These are phyloP conservation scores for Lysandra coridon DNA, from an alignment of 2,888 invertebrate species.

Conservation along the genomic window DNA sequence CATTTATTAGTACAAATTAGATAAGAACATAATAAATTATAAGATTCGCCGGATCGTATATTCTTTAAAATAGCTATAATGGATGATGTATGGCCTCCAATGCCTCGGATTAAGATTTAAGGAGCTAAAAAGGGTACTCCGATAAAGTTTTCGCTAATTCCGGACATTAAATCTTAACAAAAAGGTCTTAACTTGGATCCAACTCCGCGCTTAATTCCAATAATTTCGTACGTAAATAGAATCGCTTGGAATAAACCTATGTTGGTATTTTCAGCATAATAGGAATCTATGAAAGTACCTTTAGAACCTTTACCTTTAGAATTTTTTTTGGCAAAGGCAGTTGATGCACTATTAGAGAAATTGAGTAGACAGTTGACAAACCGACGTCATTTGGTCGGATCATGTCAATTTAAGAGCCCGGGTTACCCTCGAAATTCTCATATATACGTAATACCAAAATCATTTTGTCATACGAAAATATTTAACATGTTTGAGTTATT, in stretches of 20 bases:
- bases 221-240: background rate
- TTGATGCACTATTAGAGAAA: too few species aligned
- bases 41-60: background rate
- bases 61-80: background rate
- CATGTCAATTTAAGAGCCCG: too few species aligned
- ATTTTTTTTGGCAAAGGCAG: too few species aligned
- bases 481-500: too few species aligned
- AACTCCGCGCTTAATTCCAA: constrained; percentile 1
- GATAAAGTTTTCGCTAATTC: constrained; percentile 24
- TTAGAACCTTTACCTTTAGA: too few species aligned
- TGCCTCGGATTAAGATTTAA: background rate
- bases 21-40: background rate
- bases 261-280: background rate
- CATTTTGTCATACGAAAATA: too few species aligned
- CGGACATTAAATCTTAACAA: constrained; percentile 16
- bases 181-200: constrained; percentile 14
- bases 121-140: constrained; percentile 20
- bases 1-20: background rate
- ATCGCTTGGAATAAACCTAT: background rate
- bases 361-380: too few species aligned
- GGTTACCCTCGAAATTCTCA: too few species aligned
- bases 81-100: constrained; percentile 3
- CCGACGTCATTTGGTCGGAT: too few species aligned
- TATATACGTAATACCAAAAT: too few species aligned
- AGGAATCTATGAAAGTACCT: background rate